Base-by-base conservation (phyloP, 2,113 vertebrate genomes). In the Erpornis zantholeuca region DNA sequence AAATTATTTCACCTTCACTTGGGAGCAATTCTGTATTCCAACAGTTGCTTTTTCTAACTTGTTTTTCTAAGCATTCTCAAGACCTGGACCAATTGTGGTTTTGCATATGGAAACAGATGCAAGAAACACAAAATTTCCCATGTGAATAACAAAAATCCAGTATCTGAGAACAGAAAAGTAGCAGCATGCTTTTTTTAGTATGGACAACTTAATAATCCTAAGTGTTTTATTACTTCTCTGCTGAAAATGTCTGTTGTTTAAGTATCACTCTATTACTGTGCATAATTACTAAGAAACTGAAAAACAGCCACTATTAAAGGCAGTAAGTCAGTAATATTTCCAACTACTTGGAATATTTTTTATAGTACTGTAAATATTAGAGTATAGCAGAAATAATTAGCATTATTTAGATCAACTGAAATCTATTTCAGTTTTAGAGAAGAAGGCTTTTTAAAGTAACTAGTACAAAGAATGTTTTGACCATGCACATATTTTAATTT, bases 271-370 rank as follows among this genome's bases (percentile, higher is more conserved):
- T 38, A 33, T 17, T 83, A 86, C 36, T 40, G 61, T 84, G 66
- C 80, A 25, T 87, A 95, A 95, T 59, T 90, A 89, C 8, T 49
- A 77, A 81, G 75, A 96, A 96, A 96, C 82, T 70, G 68, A 77
- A 91, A 95, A 97, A 9, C 38, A 76, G 64, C 22, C 42, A 35
- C 59, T 83, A 71, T 66, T 92, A 80, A 94, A 85, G 52, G 59
- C 61, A 59, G 6, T 85, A 97, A 91, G 38, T 85, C 61, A 85
- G 17, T 50, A 61, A 69, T 72, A 63, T 77, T 94, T 94, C 80
- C 80, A 80, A 35, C n/a, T 49, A 79, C 15, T 77, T 92, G 36
- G 22, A 82, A 61, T 52, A 9, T 7, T 16, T 17, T 70, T 63
- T 76, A 68, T 73, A 64, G 24, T 75, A 57, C 60, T 76, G 53